Evolutionary conservation across 1,140 invertebrate genomes (phyloP).

Genomic region (Drosophila ercepeae): DNA sequence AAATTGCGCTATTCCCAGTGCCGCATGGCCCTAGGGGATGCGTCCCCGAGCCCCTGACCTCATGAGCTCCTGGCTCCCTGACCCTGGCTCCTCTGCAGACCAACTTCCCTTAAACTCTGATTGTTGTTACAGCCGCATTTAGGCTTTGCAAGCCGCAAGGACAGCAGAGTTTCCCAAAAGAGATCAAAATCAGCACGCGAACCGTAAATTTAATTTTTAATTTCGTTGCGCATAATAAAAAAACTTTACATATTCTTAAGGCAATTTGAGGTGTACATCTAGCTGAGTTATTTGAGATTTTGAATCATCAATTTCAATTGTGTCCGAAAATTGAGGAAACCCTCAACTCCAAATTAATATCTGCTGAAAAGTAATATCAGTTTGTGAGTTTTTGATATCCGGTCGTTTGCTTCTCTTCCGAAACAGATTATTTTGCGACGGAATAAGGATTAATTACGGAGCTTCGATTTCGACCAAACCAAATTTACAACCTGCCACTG

Average conservation of each 20-base stretch:
- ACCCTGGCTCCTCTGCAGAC: too few species aligned
- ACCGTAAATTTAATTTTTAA: conserved; percentile 73
- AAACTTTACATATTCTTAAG: conserved; percentile 27
- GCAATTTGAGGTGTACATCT: too few species aligned
- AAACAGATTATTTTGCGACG: neutral
- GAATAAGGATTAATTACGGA: neutral
- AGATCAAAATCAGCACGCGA: conserved; percentile 57
- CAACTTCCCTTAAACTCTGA: conserved; percentile 17
- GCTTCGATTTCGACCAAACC: conserved; percentile 8
- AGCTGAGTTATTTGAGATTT: too few species aligned
- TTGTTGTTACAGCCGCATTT: conserved; percentile 33
- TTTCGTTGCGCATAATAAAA: conserved; percentile 72
- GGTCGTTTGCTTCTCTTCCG: neutral
- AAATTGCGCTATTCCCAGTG: conserved; percentile 63
- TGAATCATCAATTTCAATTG: too few species aligned
- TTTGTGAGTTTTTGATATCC: neutral
- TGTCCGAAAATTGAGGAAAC: too few species aligned
- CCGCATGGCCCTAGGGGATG: conserved; percentile 66
- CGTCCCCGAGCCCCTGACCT: neutral
- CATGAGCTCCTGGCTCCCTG: neutral
- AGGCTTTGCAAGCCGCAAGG: conserved; percentile 33
- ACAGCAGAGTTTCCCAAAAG: conserved; percentile 31
- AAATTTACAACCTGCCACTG: neutral
- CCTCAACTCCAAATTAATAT: too few species aligned
- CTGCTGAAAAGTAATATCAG: too few species aligned